phyloP scores from a whole-genome alignment of 2,888 invertebrate genomes.

The Laspeyria flexula region DNA sequence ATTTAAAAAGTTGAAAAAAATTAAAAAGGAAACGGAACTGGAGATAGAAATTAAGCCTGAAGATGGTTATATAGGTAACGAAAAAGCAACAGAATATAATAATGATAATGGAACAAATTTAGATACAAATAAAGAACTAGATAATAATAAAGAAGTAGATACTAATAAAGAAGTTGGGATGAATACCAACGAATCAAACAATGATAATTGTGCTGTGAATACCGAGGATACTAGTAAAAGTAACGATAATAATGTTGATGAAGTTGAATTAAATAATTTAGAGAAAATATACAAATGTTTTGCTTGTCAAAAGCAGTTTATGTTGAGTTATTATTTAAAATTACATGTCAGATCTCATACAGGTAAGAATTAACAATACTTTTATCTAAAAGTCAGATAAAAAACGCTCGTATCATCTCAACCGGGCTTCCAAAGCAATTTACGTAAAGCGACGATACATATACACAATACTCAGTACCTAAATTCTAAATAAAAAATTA shows the following conservation, averaged over 20 bases:
- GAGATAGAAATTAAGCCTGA: conserved; percentile 75
- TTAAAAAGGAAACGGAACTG: conserved; percentile 49
- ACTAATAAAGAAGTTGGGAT: too few species aligned
- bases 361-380: conserved; percentile 49
- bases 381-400: neutral
- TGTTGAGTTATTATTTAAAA: conserved; percentile 75
- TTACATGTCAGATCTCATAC: conserved; percentile 79
- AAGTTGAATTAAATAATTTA: conserved; percentile 51
- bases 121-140: conserved; percentile 4
- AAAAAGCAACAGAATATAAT: conserved; percentile 56
- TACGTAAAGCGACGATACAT: too few species aligned
- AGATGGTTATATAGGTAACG: conserved; percentile 76
- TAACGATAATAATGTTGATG: conserved; percentile 7
- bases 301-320: conserved; percentile 75
- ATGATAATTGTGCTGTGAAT: neutral
- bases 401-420: neutral
- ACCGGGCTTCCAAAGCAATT: too few species aligned
- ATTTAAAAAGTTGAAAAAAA: conserved; percentile 54
- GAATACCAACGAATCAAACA: neutral
- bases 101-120: conserved; percentile 1
- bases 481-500: too few species aligned
- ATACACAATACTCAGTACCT: too few species aligned
- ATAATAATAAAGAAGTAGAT: conserved; percentile 9
- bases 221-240: neutral
- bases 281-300: conserved; percentile 79